Evolutionary conservation across 2,113 vertebrate species (phyloP).

Genomic region (Heliornis fulica): DNA sequence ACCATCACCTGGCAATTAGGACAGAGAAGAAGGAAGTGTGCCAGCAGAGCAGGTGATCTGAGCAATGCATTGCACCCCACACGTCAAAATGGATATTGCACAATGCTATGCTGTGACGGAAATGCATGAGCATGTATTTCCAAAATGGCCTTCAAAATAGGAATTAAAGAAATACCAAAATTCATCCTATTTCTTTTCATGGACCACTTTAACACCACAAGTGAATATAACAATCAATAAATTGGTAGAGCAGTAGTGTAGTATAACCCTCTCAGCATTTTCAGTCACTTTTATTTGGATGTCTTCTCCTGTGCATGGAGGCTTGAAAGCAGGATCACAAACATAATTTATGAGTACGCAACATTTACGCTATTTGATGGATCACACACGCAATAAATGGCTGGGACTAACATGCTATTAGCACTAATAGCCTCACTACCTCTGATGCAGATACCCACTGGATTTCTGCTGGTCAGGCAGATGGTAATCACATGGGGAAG

Average conservation of each 20-base stretch:
- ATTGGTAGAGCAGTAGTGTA: not conserved
- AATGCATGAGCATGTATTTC: not conserved
- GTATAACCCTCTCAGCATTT: not conserved
- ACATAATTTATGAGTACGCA: not conserved
- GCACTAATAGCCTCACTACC: not conserved
- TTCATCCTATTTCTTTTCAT: not conserved
- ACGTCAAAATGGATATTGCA: not conserved
- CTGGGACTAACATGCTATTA: not conserved
- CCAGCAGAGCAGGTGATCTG: conserved; percentile 15
- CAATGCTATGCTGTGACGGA: not conserved
- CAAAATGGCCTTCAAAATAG: not conserved
- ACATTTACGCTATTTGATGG: not conserved
- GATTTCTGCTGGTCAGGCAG: not conserved
- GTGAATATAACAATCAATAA: not conserved
- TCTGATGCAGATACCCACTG: not conserved
- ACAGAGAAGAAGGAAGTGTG: not conserved
- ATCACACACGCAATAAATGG: not conserved
- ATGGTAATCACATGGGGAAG: not conserved
- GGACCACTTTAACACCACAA: not conserved
- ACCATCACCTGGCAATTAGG: not conserved
- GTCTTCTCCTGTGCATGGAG: not conserved
- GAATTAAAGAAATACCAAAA: not conserved
- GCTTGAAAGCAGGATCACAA: not conserved
- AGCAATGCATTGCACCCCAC: not conserved
- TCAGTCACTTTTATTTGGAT: not conserved